Conservation (phyloP, 2,113 vertebrate species). For the Trachemys scripta region DNA sequence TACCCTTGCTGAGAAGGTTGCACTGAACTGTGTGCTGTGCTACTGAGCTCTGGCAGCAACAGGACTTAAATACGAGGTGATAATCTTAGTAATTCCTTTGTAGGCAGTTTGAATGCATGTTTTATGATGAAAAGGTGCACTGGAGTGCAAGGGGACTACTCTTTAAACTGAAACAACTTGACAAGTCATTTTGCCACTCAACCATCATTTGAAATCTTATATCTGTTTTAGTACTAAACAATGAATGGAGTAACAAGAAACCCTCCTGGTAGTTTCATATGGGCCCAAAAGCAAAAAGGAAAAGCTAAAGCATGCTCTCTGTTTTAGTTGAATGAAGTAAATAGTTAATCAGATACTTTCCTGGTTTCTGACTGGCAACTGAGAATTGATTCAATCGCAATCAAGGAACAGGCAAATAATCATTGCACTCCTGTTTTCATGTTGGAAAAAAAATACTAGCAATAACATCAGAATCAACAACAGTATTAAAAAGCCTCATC, state of each 20-base stretch:
- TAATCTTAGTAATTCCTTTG: not conserved
- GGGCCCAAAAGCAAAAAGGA: not conserved
- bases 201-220: not conserved
- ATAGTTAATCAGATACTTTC: conserved; percentile 45
- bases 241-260: not conserved
- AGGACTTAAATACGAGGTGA: not conserved
- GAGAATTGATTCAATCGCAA: conserved; percentile 31
- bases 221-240: conserved; percentile 32
- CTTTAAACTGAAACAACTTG: not conserved
- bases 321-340: not conserved
- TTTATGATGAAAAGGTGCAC: not conserved
- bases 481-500: not conserved
- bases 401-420: conserved; percentile 30
- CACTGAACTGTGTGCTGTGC: not conserved
- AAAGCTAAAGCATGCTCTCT: not conserved
- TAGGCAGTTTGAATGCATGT: not conserved
- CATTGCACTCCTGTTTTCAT: not conserved
- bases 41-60: not conserved
- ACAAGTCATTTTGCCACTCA: not conserved
- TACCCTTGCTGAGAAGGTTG: not conserved
- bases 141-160: not conserved
- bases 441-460: not conserved
- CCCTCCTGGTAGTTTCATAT: not conserved
- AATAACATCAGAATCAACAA: not conserved
- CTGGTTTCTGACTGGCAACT: not conserved